Percentiles rank a stretch among this genome's conserved stretches.
These are phyloP conservation scores for Brachylomia viminalis DNA, from an alignment of 2,888 invertebrate genomes.

Conservation along the genomic window DNA sequence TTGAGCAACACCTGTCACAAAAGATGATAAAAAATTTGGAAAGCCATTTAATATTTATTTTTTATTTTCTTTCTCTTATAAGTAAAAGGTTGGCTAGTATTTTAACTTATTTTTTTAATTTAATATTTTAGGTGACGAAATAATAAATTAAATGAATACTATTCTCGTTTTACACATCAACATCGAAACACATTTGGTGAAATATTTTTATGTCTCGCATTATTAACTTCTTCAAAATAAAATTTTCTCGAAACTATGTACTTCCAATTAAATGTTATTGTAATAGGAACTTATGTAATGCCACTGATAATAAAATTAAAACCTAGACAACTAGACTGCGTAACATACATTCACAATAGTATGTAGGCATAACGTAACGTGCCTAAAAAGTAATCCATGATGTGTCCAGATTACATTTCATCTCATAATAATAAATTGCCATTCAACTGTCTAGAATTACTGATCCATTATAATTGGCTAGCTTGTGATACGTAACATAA, in stretches of 20 bases:
- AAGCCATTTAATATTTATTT: conserved; percentile 1
- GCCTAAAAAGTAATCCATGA: not conserved
- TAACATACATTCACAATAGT: conserved; percentile 17
- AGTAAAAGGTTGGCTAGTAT: not conserved
- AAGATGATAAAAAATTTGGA: not conserved
- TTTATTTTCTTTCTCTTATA: not conserved
- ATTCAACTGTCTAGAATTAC: conserved; percentile 20
- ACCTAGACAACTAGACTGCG: not conserved
- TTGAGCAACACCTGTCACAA: not conserved
- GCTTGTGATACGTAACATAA: conserved; percentile 16
- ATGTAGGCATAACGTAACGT: not conserved
- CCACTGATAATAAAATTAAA: conserved; percentile 20
- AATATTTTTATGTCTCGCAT: too few relatives aligned
- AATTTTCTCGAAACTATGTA: not conserved
- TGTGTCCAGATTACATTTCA: not conserved
- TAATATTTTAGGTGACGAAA: not conserved
- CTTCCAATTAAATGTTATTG: not conserved
- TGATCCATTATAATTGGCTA: conserved; percentile 29
- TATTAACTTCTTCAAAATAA: not conserved
- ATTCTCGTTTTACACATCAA: too few relatives aligned
- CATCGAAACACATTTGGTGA: not conserved
- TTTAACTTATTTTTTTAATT: not conserved
- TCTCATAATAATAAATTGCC: conserved; percentile 36
- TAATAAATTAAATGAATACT: too few relatives aligned
- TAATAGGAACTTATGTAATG: not conserved